These are phyloP conservation scores for Popillia japonica DNA, from an alignment of 1,140 invertebrate genomes.

Conservation along the genomic window DNA sequence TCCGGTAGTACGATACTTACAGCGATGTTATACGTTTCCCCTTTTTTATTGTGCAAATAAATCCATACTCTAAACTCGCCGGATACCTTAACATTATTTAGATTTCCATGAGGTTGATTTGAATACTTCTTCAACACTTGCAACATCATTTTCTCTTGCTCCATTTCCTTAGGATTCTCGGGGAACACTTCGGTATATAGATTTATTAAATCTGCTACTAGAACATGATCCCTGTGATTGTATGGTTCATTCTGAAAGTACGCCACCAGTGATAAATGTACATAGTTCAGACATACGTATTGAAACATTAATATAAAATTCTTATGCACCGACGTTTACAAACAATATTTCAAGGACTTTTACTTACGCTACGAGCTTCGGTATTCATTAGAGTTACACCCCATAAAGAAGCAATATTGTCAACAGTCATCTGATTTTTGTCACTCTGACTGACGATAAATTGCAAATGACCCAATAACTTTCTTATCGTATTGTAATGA, in stretches of 20 bases:
- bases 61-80: conserved; percentile 86
- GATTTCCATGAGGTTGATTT: conserved; percentile 55
- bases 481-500: conserved; percentile 75
- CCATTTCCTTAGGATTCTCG: conserved; percentile 66
- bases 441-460: conserved; percentile 78
- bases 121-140: conserved; percentile 72
- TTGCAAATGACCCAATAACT: conserved; percentile 80
- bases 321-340: too few relatives aligned
- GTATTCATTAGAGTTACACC: conserved; percentile 82
- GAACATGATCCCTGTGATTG: conserved; percentile 48
- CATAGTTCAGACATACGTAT: too few relatives aligned
- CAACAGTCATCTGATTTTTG: conserved; percentile 80
- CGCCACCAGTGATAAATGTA: background rate
- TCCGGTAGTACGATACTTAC: conserved; percentile 60
- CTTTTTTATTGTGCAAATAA: conserved; percentile 67
- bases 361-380: conserved; percentile 63
- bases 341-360: too few relatives aligned
- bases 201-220: conserved; percentile 54
- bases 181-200: conserved; percentile 70
- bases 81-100: conserved; percentile 70
- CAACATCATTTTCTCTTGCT: conserved; percentile 75
- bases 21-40: conserved; percentile 69
- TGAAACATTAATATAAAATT: too few relatives aligned
- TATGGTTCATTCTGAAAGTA: conserved; percentile 30
- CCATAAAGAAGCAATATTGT: conserved; percentile 86